A percentile compares a stretch with the other conserved stretches of the same genome.
These are phyloP conservation scores for Salvelinus sp. DNA, from an alignment of 2,113 vertebrate species.

Conservation along the genomic window DNA sequence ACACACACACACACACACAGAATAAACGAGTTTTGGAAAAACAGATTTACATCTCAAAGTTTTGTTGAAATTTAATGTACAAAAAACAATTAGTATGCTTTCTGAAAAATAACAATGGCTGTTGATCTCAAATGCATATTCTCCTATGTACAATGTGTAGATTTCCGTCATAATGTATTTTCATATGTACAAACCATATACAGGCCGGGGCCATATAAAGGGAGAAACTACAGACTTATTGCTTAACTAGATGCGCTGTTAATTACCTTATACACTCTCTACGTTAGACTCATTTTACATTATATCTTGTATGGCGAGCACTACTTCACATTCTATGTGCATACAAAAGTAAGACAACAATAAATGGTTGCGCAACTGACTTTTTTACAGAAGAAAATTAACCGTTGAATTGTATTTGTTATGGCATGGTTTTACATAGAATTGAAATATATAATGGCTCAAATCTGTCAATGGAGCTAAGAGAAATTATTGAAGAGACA, in stretches of 20 bases:
- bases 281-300: slow-evolving; percentile 53
- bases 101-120: slow-evolving; percentile 78
- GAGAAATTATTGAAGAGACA: slow-evolving; percentile 23
- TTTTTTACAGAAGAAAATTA: slow-evolving; percentile 37
- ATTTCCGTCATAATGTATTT: slow-evolving; percentile 49
- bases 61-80: slow-evolving; percentile 70
- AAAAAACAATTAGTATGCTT: slow-evolving; percentile 72
- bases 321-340: slow-evolving; percentile 64
- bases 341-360: slow-evolving; percentile 48
- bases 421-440: slow-evolving; percentile 26
- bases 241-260: slow-evolving; percentile 77
- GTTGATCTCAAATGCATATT: slow-evolving; percentile 71
- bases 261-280: slow-evolving; percentile 62
- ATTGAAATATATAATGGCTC: slow-evolving; percentile 44
- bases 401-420: neutral
- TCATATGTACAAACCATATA: slow-evolving; percentile 72
- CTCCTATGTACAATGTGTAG: slow-evolving; percentile 66
- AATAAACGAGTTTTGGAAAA: neutral
- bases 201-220: slow-evolving; percentile 72
- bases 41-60: slow-evolving; percentile 37
- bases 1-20: neutral
- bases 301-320: slow-evolving; percentile 62
- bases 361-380: slow-evolving; percentile 53
- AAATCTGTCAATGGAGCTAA: slow-evolving; percentile 42
- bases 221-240: slow-evolving; percentile 77